Evolutionary conservation across 2,888 invertebrate genomes (phyloP).

Genomic region (Stenodera caucasica): DNA sequence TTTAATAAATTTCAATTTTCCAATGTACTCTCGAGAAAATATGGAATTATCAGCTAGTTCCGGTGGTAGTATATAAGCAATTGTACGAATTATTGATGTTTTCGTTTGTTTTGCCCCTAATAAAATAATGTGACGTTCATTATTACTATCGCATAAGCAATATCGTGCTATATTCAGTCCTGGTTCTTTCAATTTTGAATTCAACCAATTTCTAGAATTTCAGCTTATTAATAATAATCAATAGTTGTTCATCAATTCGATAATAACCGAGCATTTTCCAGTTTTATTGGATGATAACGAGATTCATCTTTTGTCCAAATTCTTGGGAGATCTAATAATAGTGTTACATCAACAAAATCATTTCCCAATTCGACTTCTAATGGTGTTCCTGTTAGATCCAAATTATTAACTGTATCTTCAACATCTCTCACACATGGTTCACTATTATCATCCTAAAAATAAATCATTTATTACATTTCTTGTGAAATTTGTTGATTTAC

Average conservation of each 20-base stretch:
- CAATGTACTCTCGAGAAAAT: not conserved
- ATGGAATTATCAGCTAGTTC: not conserved
- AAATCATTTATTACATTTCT: not conserved
- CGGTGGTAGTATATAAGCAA: not conserved
- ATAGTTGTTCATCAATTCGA: not conserved
- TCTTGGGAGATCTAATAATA: not conserved
- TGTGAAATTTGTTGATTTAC: not conserved
- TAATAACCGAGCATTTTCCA: not conserved
- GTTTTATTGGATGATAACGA: not conserved
- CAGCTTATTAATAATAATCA: not conserved
- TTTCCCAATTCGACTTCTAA: not conserved
- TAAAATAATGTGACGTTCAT: not conserved
- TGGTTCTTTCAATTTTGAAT: not conserved
- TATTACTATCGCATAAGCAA: not conserved
- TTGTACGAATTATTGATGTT: not conserved
- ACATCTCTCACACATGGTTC: too few species aligned
- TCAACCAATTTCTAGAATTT: not conserved
- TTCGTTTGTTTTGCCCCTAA: not conserved
- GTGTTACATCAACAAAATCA: not conserved
- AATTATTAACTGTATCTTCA: not conserved
- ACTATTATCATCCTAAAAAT: too few species aligned
- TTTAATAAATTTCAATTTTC: not conserved
- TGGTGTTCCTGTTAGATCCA: not conserved
- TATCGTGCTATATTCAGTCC: not conserved
- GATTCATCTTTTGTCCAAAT: not conserved